A percentile compares a stretch with the other conserved stretches of the same genome.
phyloP scores from a whole-genome alignment of 2,113 vertebrate species.

The Ahaetulla prasina region DNA sequence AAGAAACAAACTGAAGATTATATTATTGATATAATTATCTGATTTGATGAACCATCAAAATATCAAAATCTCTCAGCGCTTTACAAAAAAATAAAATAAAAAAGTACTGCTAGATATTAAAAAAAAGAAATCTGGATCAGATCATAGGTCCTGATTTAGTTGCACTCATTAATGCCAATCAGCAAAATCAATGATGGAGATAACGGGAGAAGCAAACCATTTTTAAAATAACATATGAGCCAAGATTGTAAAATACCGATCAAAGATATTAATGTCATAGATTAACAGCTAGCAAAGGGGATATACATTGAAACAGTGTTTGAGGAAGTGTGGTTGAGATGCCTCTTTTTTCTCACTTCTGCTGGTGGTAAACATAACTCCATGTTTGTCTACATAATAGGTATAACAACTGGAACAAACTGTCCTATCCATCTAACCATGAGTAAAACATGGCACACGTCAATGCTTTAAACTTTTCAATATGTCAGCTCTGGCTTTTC shows the following conservation, averaged over 20 bases:
- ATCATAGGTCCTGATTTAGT: neutral
- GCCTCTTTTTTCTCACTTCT: neutral
- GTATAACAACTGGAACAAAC: slow-evolving; percentile 10
- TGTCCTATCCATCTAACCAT: neutral
- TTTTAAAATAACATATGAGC: neutral
- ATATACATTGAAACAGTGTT: neutral
- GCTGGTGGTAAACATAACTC: neutral
- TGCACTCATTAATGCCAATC: neutral
- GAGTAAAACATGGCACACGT: neutral
- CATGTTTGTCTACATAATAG: neutral
- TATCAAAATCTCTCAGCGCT: neutral
- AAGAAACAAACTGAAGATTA: neutral
- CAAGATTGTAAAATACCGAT: neutral
- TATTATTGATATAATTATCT: neutral
- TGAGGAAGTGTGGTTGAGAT: neutral
- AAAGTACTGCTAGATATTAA: neutral
- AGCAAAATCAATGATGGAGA: neutral
- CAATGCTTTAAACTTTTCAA: slow-evolving; percentile 1
- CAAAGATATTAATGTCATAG: neutral
- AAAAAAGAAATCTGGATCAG: neutral
- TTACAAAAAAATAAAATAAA: neutral
- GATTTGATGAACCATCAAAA: neutral
- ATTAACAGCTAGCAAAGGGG: neutral
- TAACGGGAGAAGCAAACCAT: neutral
- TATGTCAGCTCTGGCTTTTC: neutral